Evolutionary conservation across 2,888 invertebrate genomes (phyloP), one percentile per base, ranked within the genome.

Genomic region (Matsumyia berberina): DNA sequence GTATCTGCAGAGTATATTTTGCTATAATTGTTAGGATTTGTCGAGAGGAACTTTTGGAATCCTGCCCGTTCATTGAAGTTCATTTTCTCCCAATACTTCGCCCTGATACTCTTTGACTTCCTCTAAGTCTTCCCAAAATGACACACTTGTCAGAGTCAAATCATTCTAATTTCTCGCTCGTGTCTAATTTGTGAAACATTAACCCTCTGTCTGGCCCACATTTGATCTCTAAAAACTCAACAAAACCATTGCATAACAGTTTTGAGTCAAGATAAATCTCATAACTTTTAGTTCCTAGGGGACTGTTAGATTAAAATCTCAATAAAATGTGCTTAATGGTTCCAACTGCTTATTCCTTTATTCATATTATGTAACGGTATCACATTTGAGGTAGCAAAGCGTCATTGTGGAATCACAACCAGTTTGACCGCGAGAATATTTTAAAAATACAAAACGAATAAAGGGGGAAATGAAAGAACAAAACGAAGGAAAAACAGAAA

Each of bases 291-390:
- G 15, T 39, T n/a, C 29, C 15, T 31, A 9, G 3, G 35, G 35
- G 29, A 31, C 46, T 74, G 39, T 58, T 37, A 51, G 57, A 44
- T 53, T 62, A 15, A 19, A 24, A 44, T 31, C 57, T 58, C 57
- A 42, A 76, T 39, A 76, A 66, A 76, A 57, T 8, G 29, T 12
- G 15, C 31, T 35, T 55, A 55, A 55, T 55, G 17, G 42, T 24
- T 44, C 46, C 35, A 44, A 35, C 42, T 31, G n/a, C 42, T 49
- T 46, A 24, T 58, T 49, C 46, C 17, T 12, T 66, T 11, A 77
- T 77, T 77, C 35, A 77, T 69, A 77, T 77, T 60, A 69, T 60
- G 24, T 62, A 77, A 77, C 77, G 77, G 77, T 55, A 35, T 35
- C 62, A 51, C 24, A 29, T 55, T 44, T 64, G 29, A 44, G 42